phyloP scores from a whole-genome alignment of 2,797 vertebrate species.

The Lophius americanus region DNA sequence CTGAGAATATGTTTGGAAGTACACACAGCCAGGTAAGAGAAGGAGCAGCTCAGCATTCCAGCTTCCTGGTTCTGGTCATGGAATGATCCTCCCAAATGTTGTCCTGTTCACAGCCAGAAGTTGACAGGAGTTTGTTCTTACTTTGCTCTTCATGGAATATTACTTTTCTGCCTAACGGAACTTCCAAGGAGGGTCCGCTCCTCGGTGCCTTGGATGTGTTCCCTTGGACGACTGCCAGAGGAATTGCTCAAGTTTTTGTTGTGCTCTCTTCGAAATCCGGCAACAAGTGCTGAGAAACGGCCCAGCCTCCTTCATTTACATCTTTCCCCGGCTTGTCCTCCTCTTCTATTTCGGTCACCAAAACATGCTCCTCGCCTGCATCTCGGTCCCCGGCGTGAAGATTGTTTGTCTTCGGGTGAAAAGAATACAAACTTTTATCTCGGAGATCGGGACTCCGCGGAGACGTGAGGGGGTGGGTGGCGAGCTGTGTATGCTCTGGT shows the following conservation, averaged over 20 bases:
- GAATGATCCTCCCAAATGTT: slow-evolving; percentile 59
- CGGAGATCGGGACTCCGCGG: slow-evolving; percentile 67
- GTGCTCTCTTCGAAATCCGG: slow-evolving; percentile 68
- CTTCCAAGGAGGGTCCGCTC: slow-evolving; percentile 74
- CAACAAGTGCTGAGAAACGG: slow-evolving; percentile 54
- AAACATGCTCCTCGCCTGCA: slow-evolving; percentile 68
- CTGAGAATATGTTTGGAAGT: slow-evolving; percentile 26
- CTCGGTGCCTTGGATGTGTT: slow-evolving; percentile 68
- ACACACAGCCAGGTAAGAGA: slow-evolving; percentile 27
- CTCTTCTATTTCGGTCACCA: slow-evolving; percentile 71
- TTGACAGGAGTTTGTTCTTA: slow-evolving; percentile 52
- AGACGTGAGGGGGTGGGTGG: slow-evolving; percentile 52
- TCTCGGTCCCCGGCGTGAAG: slow-evolving; percentile 63
- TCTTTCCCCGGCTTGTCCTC: slow-evolving; percentile 65
- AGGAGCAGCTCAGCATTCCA: slow-evolving; percentile 50
- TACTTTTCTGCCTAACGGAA: slow-evolving; percentile 68
- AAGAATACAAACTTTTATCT: slow-evolving; percentile 72
- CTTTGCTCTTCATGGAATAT: slow-evolving; percentile 62
- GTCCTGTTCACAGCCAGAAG: slow-evolving; percentile 35
- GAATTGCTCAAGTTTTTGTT: slow-evolving; percentile 77
- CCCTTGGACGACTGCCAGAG: slow-evolving; percentile 75
- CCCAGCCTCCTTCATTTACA: slow-evolving; percentile 55
- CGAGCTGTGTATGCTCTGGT: slow-evolving; percentile 57
- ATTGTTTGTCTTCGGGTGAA: slow-evolving; percentile 73
- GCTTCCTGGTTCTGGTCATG: slow-evolving; percentile 38